Conservation (phyloP, 2,797 vertebrate species). For the Brotogeris chrysoptera region DNA sequence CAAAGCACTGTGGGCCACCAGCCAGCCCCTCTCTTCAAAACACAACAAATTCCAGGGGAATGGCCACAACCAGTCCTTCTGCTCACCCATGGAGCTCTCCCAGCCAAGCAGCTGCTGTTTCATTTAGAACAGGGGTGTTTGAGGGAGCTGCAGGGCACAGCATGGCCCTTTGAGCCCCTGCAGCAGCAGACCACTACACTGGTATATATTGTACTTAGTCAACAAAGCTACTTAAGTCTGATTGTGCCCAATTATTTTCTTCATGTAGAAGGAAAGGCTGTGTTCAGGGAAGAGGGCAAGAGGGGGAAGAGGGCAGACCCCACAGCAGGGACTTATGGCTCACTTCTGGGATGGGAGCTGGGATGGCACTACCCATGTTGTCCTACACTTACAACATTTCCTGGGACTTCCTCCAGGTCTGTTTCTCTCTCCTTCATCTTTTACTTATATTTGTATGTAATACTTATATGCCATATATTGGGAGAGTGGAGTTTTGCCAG, state of each 20-base stretch:
- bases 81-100: rapidly evolving
- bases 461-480: background rate
- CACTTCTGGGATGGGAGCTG: background rate
- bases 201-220: background rate
- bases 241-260: background rate
- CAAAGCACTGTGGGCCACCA: rapidly evolving
- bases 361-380: background rate
- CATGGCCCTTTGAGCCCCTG: background rate
- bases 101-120: rapidly evolving
- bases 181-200: background rate
- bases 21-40: background rate
- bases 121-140: background rate
- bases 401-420: background rate
- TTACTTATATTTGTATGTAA: background rate
- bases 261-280: background rate
- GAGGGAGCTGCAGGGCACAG: too few relatives aligned
- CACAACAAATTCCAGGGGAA: background rate
- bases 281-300: background rate
- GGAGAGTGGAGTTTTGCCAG: background rate
- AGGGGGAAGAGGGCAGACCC: background rate
- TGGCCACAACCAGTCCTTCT: background rate
- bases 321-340: rapidly evolving
- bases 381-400: rapidly evolving
- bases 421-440: background rate
- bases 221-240: background rate